Base-by-base conservation (phyloP, 2,888 invertebrate genomes). In the Spodoptera littoralis region DNA sequence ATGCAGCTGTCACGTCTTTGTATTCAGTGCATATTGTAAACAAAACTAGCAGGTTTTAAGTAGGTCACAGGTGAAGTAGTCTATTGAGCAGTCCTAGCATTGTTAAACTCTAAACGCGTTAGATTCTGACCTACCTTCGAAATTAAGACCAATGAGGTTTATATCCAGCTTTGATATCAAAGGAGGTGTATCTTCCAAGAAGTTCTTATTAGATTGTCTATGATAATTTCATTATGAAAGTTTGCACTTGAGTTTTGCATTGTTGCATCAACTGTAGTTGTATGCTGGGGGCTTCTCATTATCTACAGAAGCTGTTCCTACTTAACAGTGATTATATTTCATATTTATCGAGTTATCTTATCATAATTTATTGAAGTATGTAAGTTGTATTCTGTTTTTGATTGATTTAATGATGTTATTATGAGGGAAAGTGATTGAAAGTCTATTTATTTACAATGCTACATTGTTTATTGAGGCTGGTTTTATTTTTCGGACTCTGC, bases 191-290 rank as follows among this genome's bases (percentile, higher is more conserved):
- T 42, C 12, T 51, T 42, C 30, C 70, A 48, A 52, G 8, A 42
- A 30, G 30, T 24, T 43, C 27, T 5, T 47, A 54, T 50, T 62
- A 44, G 43, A 54, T 52, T 36, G 43, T n/a, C 0, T 12, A n/a
- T 11, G 56, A 24, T 70, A 64, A 71, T 76, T 70, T 54, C 65
- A 70, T 76, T 70, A 72, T 41, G 65, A 70, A 57, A 42, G 41
- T 30, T 44, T 13, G 42, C 51, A 30, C 27, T 36, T 22, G 9
- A 54, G 22, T 71, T 51, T 61, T 48, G 55, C 55, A 51, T 53
- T 53, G 52, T 69, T 75, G 63, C 42, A 11, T 57, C 43, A 4
- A 49, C 18, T 60, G 1, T n/a, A 50, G 3, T 30, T 42, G 11
- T 36, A 8, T 36, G 36, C 9, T 9, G 8, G 49, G 50, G 45